These are phyloP conservation scores for Microctenopoma stevenorrisi DNA, from an alignment of 2,797 vertebrate genomes.

Conservation along the genomic window DNA sequence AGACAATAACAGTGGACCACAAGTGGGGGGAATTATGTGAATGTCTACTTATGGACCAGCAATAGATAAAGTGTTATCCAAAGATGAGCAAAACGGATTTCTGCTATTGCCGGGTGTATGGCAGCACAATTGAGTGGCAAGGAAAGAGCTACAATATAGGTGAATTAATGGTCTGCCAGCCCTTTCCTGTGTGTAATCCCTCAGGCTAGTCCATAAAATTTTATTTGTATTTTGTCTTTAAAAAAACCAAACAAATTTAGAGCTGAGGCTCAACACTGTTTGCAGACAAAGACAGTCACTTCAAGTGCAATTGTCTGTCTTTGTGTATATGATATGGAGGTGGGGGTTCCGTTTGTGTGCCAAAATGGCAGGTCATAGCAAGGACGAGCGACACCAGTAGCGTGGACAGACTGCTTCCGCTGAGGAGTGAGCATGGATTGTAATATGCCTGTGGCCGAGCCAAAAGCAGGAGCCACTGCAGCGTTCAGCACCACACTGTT, in stretches of 20 bases:
- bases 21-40: constrained; percentile 25
- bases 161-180: constrained; percentile 19
- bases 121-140: constrained; percentile 19
- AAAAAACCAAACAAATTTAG: constrained; percentile 41
- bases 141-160: neutral
- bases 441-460: constrained; percentile 37
- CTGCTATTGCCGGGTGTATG: constrained; percentile 15
- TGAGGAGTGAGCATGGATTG: constrained; percentile 41
- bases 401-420: constrained; percentile 49
- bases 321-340: constrained; percentile 27
- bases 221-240: constrained; percentile 27
- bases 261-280: constrained; percentile 29
- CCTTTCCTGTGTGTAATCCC: constrained; percentile 33
- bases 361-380: constrained; percentile 68
- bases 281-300: constrained; percentile 40
- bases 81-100: constrained; percentile 36
- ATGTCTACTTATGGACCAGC: constrained; percentile 16
- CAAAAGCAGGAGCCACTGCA: constrained; percentile 32
- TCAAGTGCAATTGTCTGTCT: constrained; percentile 13
- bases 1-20: constrained; percentile 35
- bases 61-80: constrained; percentile 34
- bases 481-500: constrained; percentile 30
- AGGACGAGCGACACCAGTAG: constrained; percentile 62
- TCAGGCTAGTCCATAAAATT: constrained; percentile 34
- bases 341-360: constrained; percentile 40